Base-by-base conservation (phyloP, 2,888 invertebrate genomes). In the Iphiclides podalirius region DNA sequence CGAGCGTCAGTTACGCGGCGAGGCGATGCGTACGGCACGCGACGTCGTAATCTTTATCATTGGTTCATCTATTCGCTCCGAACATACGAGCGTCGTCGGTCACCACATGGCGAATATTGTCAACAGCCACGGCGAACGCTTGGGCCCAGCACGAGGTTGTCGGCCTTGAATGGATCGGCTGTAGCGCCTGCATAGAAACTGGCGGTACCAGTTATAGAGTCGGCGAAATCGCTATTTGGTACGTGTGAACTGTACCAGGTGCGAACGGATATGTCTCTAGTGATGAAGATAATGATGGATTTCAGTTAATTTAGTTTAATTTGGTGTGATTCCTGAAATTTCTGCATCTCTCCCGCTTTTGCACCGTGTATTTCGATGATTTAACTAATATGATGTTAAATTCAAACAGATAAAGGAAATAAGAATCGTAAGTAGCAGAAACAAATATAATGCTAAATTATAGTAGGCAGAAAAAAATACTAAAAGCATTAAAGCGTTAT, bases 61-160 rank as follows among this genome's bases (percentile, higher is more conserved):
- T 23, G 20, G 34, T 37, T 42, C 31, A 42, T 42, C 33, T 17
- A 36, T 50, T 40, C 17, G 14, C 6, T 28, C 15, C 17, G 39
- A 36, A 40, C 40, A 39, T 38, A 53, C 65, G 64, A 62, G 66
- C 61, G 64, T 53, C 60, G 63, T 61, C 63, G 63, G 61, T 68
- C 63, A 62, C 67, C 70, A 74, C 77, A 75, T 81, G 70, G 83
- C 82, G 75, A 82, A 82, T 81, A 81, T 81, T 82, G 82, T 76
- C 76, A 75, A 51, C 53, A 52, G 58, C 57, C 53, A 53, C 57
- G 58, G 57, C 60, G 57, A 56, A 55, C 58, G 57, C 57, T 51
- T 58, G 63, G 66, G 63, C 59, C 67, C 57, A 54, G 52, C 60
- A 61, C 60, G 66, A 79, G 73, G 78, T 77, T 69, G 80, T 55